Evolutionary conservation across 2,888 invertebrate genomes (phyloP).

Genomic region (Pyrrhia umbra): DNA sequence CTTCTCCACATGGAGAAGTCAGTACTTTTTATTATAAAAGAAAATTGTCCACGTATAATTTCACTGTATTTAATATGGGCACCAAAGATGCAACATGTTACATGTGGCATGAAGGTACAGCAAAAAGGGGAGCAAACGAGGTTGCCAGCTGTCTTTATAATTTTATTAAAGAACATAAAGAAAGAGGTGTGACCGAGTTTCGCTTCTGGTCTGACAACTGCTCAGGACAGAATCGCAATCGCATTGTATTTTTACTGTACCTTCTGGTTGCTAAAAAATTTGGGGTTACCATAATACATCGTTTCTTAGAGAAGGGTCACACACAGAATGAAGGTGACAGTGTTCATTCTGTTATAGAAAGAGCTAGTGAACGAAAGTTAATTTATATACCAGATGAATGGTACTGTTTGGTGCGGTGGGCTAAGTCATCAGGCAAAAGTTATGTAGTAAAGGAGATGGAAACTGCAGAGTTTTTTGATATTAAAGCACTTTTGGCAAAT

Average conservation of each 20-base stretch:
- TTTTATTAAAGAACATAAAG: slow-evolving; percentile 24
- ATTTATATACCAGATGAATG: slow-evolving; percentile 7
- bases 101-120: slow-evolving; percentile 48
- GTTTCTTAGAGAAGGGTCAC: slow-evolving; percentile 4
- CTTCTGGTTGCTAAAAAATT: slow-evolving; percentile 1
- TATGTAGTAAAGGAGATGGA: slow-evolving; percentile 1
- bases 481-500: too few relatives aligned
- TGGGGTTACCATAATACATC: not conserved
- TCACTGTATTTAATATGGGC: slow-evolving; percentile 45
- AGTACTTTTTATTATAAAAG: slow-evolving; percentile 35
- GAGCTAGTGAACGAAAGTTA: not conserved
- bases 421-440: not conserved
- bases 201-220: not conserved
- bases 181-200: not conserved
- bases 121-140: slow-evolving; percentile 45
- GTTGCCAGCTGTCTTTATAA: slow-evolving; percentile 26
- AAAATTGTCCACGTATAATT: slow-evolving; percentile 35
- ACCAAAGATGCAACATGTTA: slow-evolving; percentile 36
- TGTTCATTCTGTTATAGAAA: not conserved
- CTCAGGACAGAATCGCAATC: not conserved
- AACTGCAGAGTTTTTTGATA: too few relatives aligned
- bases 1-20: slow-evolving; percentile 36
- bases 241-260: not conserved
- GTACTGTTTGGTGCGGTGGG: not conserved
- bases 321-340: slow-evolving; percentile 6